These are phyloP conservation scores for Macaca mulatta DNA, from an alignment of 2,113 vertebrate species.

Conservation along the genomic window DNA sequence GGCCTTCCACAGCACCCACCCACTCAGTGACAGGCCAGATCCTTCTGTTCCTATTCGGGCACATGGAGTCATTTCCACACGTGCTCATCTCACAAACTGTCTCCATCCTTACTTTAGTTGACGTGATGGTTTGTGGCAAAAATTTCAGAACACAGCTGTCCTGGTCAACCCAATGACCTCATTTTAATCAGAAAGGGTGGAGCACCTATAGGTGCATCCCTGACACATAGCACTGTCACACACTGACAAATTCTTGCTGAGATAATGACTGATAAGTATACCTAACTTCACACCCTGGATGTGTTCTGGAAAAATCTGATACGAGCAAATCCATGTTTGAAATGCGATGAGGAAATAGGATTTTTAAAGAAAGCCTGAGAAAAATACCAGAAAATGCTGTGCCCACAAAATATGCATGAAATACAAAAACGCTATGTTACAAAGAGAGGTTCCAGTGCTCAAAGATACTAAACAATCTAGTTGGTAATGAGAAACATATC, in stretches of 20 bases:
- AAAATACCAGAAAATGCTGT: background rate
- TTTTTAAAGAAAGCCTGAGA: background rate
- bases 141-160: background rate
- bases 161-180: background rate
- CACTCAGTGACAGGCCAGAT: background rate
- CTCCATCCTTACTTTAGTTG: background rate
- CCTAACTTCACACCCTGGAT: background rate
- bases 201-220: background rate
- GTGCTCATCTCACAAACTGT: background rate
- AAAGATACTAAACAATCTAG: background rate
- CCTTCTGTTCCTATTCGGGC: background rate
- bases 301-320: background rate
- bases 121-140: background rate
- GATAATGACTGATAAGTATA: background rate
- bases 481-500: background rate
- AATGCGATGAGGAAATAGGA: background rate
- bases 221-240: background rate
- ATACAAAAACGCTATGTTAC: background rate
- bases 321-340: conserved; percentile 11
- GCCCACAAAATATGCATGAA: background rate
- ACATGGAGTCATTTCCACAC: background rate
- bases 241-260: background rate
- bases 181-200: background rate
- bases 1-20: background rate
- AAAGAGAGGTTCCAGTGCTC: background rate